A percentile compares a stretch with the other conserved stretches of the same genome.
These are phyloP conservation scores for Amphiduros pacificus DNA, from an alignment of 2,888 invertebrate genomes.

Conservation along the genomic window DNA sequence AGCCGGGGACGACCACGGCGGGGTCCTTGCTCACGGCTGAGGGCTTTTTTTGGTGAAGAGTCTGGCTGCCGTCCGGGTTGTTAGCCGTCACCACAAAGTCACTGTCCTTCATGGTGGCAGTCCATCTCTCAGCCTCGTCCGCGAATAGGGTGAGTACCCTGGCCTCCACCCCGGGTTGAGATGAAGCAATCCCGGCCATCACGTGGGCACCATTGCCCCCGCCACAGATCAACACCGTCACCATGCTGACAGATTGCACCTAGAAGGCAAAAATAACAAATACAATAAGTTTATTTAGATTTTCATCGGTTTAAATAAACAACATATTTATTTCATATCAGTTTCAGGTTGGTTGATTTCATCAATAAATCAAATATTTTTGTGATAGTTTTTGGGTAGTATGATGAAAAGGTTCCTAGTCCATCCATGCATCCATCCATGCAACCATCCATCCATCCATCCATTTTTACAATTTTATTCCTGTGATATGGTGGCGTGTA, in stretches of 20 bases:
- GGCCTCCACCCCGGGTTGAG: slow-evolving; percentile 34
- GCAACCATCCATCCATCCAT: too few species aligned
- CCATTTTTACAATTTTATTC: too few species aligned
- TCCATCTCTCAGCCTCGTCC: slow-evolving; percentile 41
- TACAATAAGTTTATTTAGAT: too few species aligned
- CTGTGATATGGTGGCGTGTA: too few species aligned
- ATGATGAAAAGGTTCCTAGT: too few species aligned
- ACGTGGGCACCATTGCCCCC: slow-evolving; percentile 50
- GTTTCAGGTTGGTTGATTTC: too few species aligned
- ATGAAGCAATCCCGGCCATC: slow-evolving; percentile 35
- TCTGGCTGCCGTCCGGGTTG: neutral
- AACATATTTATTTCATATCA: too few species aligned
- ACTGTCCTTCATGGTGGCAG: slow-evolving; percentile 2
- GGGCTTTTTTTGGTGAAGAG: slow-evolving; percentile 16
- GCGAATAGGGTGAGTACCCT: slow-evolving; percentile 38
- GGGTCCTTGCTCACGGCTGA: slow-evolving; percentile 35
- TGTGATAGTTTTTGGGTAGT: too few species aligned
- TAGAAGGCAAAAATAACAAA: too few species aligned
- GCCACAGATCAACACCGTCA: slow-evolving; percentile 35
- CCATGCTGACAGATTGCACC: slow-evolving; percentile 1
- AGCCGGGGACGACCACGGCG: slow-evolving; percentile 33
- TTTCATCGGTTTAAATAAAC: too few species aligned
- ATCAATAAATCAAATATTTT: too few species aligned
- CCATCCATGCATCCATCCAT: too few species aligned
- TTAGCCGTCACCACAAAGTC: slow-evolving; percentile 11